A percentile compares a stretch with the other conserved stretches of the same genome.
Evolutionary conservation across 2,888 invertebrate species (phyloP).

Genomic region (Zootermopsis nevadensis): DNA sequence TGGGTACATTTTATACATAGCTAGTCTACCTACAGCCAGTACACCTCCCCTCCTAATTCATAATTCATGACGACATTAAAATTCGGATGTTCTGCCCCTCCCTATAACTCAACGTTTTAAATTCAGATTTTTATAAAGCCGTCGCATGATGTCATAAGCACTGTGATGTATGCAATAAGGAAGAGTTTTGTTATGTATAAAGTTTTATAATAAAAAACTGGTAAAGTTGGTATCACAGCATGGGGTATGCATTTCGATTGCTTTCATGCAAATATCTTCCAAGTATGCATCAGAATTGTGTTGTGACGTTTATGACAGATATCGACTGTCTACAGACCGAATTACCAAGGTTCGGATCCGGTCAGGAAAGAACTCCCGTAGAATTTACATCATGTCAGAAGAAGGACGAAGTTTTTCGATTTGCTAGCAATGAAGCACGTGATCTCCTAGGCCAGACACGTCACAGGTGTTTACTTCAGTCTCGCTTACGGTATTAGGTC

Average conservation of each 20-base stretch:
- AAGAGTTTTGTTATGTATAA: neutral
- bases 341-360: no score
- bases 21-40: neutral
- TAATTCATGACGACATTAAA: conserved; percentile 48
- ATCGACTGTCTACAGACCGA: no score
- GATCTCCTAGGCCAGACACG: no score
- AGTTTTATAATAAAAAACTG: neutral
- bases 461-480: no score
- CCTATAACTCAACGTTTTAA: conserved; percentile 18
- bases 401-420: no score
- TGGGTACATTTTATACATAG: conserved; percentile 32
- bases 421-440: no score
- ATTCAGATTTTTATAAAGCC: conserved; percentile 36
- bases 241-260: neutral
- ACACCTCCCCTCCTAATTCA: conserved; percentile 37
- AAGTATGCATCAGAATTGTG: no score
- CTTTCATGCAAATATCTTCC: no score
- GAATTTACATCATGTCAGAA: no score
- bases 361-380: no score
- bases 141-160: conserved; percentile 6
- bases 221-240: neutral
- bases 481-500: no score
- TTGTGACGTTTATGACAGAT: no score
- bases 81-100: conserved; percentile 31
- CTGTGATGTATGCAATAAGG: neutral